Percentiles rank a stretch among this genome's conserved stretches.
Evolutionary conservation across 2,113 vertebrate species (phyloP).

Genomic region (Mus musculus): DNA sequence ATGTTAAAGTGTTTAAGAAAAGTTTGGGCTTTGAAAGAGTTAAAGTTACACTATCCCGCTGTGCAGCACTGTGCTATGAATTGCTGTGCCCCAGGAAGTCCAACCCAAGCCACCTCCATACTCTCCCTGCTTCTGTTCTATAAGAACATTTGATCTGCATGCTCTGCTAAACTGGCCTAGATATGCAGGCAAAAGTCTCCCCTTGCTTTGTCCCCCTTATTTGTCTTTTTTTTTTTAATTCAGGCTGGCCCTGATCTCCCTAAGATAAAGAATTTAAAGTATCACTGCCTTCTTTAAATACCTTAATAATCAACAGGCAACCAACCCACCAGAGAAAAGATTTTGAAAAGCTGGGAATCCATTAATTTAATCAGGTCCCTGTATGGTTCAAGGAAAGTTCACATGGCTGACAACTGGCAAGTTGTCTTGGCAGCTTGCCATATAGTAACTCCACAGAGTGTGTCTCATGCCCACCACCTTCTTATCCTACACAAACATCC

Average conservation of each 20-base stretch:
- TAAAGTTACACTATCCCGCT: neutral
- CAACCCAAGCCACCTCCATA: neutral
- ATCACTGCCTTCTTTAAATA: neutral
- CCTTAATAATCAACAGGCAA: slow-evolving; percentile 58
- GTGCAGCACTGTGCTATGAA: neutral
- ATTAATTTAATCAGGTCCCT: slow-evolving; percentile 57
- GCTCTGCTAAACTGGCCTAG: neutral
- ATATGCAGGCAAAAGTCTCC: neutral
- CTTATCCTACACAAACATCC: neutral
- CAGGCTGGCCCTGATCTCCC: neutral
- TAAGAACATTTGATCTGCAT: neutral
- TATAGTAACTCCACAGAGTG: neutral
- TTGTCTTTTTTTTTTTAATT: neutral
- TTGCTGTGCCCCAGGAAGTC: neutral
- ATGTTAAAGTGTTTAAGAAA: too few relatives aligned
- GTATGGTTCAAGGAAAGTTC: slow-evolving; percentile 14
- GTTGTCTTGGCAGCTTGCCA: neutral
- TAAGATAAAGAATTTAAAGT: slow-evolving; percentile 45
- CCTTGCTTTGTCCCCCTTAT: neutral
- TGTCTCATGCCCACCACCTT: neutral
- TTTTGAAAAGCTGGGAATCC: slow-evolving; percentile 51
- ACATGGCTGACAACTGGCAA: slow-evolving; percentile 28
- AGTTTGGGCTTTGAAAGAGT: too few relatives aligned
- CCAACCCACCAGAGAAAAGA: slow-evolving; percentile 14
- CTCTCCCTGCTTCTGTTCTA: neutral